Base-by-base conservation (phyloP, 2,797 vertebrate species). In the Enteromius argenteus region DNA sequence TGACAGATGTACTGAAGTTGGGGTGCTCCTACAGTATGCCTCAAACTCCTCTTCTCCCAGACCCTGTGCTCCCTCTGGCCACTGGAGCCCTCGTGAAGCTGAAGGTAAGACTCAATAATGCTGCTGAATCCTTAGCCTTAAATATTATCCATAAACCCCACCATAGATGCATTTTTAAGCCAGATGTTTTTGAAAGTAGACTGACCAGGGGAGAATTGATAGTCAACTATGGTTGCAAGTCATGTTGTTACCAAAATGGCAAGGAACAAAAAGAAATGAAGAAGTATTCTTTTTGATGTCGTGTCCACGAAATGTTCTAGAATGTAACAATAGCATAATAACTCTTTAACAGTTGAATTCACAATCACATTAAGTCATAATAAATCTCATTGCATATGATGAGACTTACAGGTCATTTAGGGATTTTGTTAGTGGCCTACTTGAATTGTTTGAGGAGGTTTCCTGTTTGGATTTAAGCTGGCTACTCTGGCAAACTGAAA, bases 51-150 rank as follows among this genome's bases (percentile, higher is more conserved):
- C 98, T 0, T 99, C 98, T 0, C 98, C 97, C 0, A 96, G 97
- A 90, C 97, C 98, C 19, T 99, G 98, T 0, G 94, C 94, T 21
- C 97, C 97, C 9, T 99, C 97, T 0, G 98, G 98, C 90, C 97
- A 99, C 94, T 99, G 98, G 98, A 99, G 97, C 79, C 98, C 98
- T 0, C 95, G 97, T 39, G 97, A 98, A 91, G 98, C 98, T 53
- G 98, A 99, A 96, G 98, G 98, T 99, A 95, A 92, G 91, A 75
- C 30, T 37, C 8, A 69, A 5, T 44, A 66, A 37, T 32, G 9
- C n/a, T 53, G 13, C 23, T n/a, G 23, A 60, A n/a, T 72, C 37
- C 42, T 42, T 49, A 56, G 15, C 39, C n/a, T 58, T 8, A n/a
- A 71, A n/a, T n/a, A 60, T 60, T 5, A 62, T 72, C 53, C 68